Evolutionary conservation across 2,113 vertebrate species (phyloP), one percentile per base, ranked within the genome.

Genomic region (Notothenia rossii): DNA sequence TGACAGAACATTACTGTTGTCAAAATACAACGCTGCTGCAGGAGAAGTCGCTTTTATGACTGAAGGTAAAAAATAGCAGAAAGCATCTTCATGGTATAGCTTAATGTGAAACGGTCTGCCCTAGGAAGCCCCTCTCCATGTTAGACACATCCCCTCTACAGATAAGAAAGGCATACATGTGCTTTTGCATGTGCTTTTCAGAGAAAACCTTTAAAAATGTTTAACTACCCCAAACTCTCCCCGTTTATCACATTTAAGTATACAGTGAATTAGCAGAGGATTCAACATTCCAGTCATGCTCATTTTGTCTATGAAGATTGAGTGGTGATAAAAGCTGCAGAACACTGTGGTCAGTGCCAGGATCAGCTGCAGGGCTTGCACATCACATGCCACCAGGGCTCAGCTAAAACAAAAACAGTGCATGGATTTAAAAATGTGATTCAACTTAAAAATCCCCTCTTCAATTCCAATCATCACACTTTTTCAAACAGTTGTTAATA

Each of bases 301-400:
- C 66, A 43, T 36, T 83, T 82, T 58, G 33, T 77, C 67, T 78
- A 64, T 66, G 62, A 8, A n/a, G 33, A 49, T 55, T 77, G 73
- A 49, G 5, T 71, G 22, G 40, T 81, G 73, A 46, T 74, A 45
- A 62, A 81, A 69, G 10, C 9, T 48, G 11, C 25, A 15, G 20
- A 61, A 43, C 56, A 51, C 43, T 58, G 51, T 49, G 56, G 72
- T 40, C 69, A 61, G 50, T 75, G 56, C 58, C 72, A 68, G 56
- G 45, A 71, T 84, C 59, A 86, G 81, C 83, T 64, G 59, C 62
- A 55, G 62, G 54, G 68, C n/a, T 51, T 61, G 55, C 68, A 55
- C 56, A 76, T 88, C 91, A 89, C 79, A 72, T 85, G 82, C 64
- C 74, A 64, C 46, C 45, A 48, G 29, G 25, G 63, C 61, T 65